phyloP scores from a whole-genome alignment of 2,888 invertebrate species.

The Sceliomorpha sp. region DNA sequence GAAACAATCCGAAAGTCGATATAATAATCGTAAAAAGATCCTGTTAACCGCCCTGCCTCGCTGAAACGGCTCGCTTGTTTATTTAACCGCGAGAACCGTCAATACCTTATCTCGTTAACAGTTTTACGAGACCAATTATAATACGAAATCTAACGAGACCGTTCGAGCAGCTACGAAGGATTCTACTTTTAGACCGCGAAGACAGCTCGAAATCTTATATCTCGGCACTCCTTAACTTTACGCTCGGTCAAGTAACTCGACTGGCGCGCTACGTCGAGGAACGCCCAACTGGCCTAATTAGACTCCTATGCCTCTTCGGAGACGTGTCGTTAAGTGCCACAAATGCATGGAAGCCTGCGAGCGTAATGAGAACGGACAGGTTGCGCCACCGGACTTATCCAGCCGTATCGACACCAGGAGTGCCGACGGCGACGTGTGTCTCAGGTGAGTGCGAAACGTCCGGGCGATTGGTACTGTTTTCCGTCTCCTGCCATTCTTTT shows the following conservation, averaged over 20 bases:
- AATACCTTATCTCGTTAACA: slow-evolving; percentile 41
- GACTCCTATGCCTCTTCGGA: slow-evolving; percentile 62
- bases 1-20: too few relatives aligned
- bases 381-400: slow-evolving; percentile 50
- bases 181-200: slow-evolving; percentile 35
- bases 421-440: slow-evolving; percentile 21
- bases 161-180: slow-evolving; percentile 19
- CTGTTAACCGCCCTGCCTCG: too few relatives aligned
- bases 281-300: slow-evolving; percentile 66
- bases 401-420: slow-evolving; percentile 41
- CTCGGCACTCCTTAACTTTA: slow-evolving; percentile 61
- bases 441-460: slow-evolving; percentile 16
- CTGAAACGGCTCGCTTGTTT: neutral
- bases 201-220: slow-evolving; percentile 41
- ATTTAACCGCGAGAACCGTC: slow-evolving; percentile 7
- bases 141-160: slow-evolving; percentile 41
- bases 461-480: slow-evolving; percentile 10
- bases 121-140: slow-evolving; percentile 42
- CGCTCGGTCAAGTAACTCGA: slow-evolving; percentile 61
- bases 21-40: too few relatives aligned
- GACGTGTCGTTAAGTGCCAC: slow-evolving; percentile 64
- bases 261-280: slow-evolving; percentile 58
- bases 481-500: neutral
- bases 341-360: slow-evolving; percentile 42
- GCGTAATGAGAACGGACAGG: slow-evolving; percentile 50